Evolutionary conservation across 2,113 vertebrate species (phyloP).

Genomic region (Stegostoma tigrinum): DNA sequence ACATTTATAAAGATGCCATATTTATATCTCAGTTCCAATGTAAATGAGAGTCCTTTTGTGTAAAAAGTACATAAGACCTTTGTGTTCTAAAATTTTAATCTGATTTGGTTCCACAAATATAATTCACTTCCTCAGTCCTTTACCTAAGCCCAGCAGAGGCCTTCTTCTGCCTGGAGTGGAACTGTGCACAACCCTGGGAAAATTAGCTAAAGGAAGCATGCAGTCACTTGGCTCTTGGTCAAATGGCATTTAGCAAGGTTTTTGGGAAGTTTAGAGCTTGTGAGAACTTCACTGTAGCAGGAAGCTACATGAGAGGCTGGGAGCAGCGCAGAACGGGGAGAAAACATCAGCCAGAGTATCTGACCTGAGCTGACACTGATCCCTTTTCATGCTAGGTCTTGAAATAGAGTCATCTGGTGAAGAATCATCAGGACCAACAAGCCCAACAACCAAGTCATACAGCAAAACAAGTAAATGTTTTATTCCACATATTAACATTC

Average conservation of each 20-base stretch:
- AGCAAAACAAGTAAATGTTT: background rate
- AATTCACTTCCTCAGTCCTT: background rate
- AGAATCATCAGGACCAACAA: background rate
- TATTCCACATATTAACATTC: too few species aligned
- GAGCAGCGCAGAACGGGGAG: background rate
- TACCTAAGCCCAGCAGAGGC: background rate
- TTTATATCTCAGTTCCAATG: background rate
- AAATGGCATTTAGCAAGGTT: background rate
- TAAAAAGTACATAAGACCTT: background rate
- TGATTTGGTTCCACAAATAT: background rate
- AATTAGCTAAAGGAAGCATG: background rate
- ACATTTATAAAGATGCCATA: background rate
- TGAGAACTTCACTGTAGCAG: background rate
- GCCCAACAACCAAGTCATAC: background rate
- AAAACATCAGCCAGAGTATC: background rate
- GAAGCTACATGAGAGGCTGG: background rate
- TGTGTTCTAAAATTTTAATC: background rate
- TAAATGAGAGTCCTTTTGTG: background rate
- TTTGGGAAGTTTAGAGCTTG: background rate
- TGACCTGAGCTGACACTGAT: background rate
- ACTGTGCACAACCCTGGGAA: too few species aligned
- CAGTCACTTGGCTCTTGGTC: background rate
- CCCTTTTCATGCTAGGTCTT: background rate
- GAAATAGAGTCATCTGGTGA: constrained; percentile 12
- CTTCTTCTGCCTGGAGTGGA: background rate